Evolutionary conservation across 2,797 vertebrate species (phyloP).

Genomic region (Vespertilio murinus): DNA sequence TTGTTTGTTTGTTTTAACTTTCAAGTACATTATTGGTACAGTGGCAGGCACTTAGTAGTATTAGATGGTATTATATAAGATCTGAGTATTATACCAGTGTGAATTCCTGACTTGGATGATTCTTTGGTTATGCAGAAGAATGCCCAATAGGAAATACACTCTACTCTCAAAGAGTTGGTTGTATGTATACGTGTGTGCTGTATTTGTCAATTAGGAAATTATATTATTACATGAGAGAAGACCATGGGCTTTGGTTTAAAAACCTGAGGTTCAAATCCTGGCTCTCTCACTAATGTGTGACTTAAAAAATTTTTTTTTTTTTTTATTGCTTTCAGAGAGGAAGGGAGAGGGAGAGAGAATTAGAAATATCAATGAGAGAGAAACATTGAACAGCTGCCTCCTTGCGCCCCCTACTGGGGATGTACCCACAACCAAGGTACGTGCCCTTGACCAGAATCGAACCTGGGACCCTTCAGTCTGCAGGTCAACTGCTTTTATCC

Average conservation of each 20-base stretch:
- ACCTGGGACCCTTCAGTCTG: too few relatives aligned
- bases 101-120: not conserved
- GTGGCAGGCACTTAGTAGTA: constrained; percentile 3
- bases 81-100: not conserved
- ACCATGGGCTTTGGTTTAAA: not conserved
- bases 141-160: not conserved
- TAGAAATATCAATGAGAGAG: too few relatives aligned
- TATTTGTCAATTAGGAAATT: constrained; percentile 13
- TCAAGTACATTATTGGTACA: not conserved
- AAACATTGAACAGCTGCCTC: too few relatives aligned
- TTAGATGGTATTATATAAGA: not conserved
- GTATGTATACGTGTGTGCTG: not conserved
- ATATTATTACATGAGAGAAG: not conserved
- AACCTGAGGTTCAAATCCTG: constrained; percentile 5
- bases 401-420: too few relatives aligned
- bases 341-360: too few relatives aligned
- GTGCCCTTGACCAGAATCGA: too few relatives aligned
- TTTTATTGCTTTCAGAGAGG: too few relatives aligned
- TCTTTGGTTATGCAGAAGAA: constrained; percentile 2
- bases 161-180: not conserved
- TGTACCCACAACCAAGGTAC: too few relatives aligned
- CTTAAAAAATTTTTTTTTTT: too few relatives aligned
- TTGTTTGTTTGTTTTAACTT: not conserved
- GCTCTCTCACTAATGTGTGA: not conserved
- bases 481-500: too few relatives aligned